Percentiles rank a stretch among this genome's conserved stretches.
These are phyloP conservation scores for Pteronura brasiliensis DNA, from an alignment of 2,113 vertebrate genomes.

Conservation along the genomic window DNA sequence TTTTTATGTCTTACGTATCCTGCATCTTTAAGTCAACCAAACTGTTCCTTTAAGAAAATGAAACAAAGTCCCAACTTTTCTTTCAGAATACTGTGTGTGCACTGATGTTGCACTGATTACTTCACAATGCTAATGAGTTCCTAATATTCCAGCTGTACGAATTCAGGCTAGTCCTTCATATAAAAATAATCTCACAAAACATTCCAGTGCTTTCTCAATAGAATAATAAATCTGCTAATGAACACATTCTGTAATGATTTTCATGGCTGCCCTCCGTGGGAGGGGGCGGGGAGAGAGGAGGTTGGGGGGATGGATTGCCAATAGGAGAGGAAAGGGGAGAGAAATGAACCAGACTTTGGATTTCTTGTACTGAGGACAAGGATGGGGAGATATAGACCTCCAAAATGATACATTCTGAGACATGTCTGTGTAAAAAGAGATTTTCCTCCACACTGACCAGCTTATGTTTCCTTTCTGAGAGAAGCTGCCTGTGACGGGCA, in stretches of 20 bases:
- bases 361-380: conserved; percentile 48
- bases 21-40: conserved; percentile 28
- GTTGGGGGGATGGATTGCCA: background rate
- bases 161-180: conserved; percentile 54
- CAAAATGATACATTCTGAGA: conserved; percentile 10
- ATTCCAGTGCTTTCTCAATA: conserved; percentile 28
- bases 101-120: conserved; percentile 38
- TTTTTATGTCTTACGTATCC: background rate
- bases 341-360: background rate
- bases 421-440: conserved; percentile 55
- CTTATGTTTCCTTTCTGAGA: conserved; percentile 60
- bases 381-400: conserved; percentile 47
- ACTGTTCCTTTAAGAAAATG: conserved; percentile 67
- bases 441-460: background rate
- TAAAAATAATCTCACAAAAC: conserved; percentile 65
- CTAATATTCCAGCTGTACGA: conserved; percentile 51
- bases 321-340: background rate
- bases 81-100: background rate
- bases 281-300: background rate
- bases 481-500: conserved; percentile 64
- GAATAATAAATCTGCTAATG: conserved; percentile 62
- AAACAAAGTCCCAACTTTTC: conserved; percentile 40
- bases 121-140: conserved; percentile 74
- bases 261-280: conserved; percentile 26
- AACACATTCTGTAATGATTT: conserved; percentile 33